Evolutionary conservation across 2,113 vertebrate genomes (phyloP), one percentile per base, ranked within the genome.

Genomic region (Campylorhamphus procurvoides): DNA sequence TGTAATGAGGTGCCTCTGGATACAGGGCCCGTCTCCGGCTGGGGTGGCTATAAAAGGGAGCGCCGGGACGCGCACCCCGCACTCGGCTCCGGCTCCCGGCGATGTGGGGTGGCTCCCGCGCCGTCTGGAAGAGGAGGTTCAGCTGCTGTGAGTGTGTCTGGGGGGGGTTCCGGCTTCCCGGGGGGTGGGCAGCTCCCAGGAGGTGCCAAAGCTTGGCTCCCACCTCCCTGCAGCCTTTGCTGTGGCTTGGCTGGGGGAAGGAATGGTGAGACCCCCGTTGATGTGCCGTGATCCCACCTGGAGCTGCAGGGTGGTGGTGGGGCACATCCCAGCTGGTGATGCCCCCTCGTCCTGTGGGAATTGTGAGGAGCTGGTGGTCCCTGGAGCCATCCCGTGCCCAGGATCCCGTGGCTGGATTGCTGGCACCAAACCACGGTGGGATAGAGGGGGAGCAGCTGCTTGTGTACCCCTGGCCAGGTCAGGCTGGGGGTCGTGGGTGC

Each of bases 51-150:
- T 89, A 94, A 94, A 93, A 94, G 90, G 85, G 14, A 93, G 92
- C 22, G 40, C 80, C 12, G 92, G 84, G 94, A 81, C 60, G 33
- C 10, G 28, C 62, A 3, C 27, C 90, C 27, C 27, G 90, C 87
- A 11, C 17, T 78, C 79, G 47, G 42, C 83, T 64, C 28, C 4
- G 68, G 68, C 83, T 59, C 69, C 5, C 14, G 75, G 92, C n/a
- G 20, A 95, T 96, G 95, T 95, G 95, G 95, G 94, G 94, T 3
- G 87, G 92, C 73, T 91, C 92, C 95, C 19, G 79, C 16, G 22
- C 79, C 13, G 47, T 59, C 92, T 95, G 95, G 94, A 96, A 93
- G 55, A 93, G 95, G 84, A 95, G 94, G 77, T 56, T 91, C 92
- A 89, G 94, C 87, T 83, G 92, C 92, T 94, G 94, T 95, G 94